Conservation (phyloP, 2,888 invertebrate genomes). For the Aricia artaxerxes region DNA sequence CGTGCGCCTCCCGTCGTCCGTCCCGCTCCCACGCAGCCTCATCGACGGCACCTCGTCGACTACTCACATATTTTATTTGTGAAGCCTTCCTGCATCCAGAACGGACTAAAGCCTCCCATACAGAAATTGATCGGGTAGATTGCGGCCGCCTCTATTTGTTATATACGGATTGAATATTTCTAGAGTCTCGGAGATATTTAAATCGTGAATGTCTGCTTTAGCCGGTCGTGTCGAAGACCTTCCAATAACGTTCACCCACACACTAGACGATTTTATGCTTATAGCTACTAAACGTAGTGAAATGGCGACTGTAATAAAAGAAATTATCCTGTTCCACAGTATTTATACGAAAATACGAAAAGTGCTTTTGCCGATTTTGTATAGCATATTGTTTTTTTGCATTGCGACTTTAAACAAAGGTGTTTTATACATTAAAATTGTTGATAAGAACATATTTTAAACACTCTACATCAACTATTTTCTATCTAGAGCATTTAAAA, state of each 20-base stretch:
- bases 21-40: constrained; percentile 72
- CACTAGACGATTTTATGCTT: constrained; percentile 70
- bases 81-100: constrained; percentile 77
- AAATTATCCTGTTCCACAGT: neutral
- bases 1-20: constrained; percentile 38
- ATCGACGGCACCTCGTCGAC: constrained; percentile 77
- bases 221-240: constrained; percentile 63
- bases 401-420: neutral
- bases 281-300: constrained; percentile 50
- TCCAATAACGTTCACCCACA: constrained; percentile 77
- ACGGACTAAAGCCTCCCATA: constrained; percentile 66
- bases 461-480: neutral
- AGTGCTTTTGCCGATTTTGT: neutral
- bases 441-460: neutral
- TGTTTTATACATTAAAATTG: neutral
- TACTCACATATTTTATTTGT: constrained; percentile 81
- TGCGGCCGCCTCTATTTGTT: constrained; percentile 37
- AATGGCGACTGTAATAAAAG: constrained; percentile 28
- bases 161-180: constrained; percentile 28
- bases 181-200: constrained; percentile 33
- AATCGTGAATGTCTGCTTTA: constrained; percentile 58
- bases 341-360: neutral
- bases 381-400: neutral
- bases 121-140: constrained; percentile 51
- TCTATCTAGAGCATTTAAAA: neutral